Evolutionary conservation across 2,888 invertebrate species (phyloP).

Genomic region (Ecliptopera silaceata): DNA sequence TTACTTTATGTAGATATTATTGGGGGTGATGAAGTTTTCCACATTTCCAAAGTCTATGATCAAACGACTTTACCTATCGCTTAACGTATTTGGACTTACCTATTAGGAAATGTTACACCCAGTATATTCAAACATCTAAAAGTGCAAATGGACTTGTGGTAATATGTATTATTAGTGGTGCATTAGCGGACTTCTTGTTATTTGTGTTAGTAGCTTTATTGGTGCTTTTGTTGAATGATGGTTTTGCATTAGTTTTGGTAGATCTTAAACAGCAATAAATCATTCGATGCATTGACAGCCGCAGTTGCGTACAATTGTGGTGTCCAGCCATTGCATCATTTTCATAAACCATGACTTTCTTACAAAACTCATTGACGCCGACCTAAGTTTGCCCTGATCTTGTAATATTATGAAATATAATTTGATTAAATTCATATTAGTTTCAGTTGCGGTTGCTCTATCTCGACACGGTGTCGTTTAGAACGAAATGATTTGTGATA

Average conservation of each 20-base stretch:
- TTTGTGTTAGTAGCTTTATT: background rate
- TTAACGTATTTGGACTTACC: too few species aligned
- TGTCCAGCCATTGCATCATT: conserved; percentile 33
- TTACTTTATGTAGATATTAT: too few species aligned
- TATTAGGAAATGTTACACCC: too few species aligned
- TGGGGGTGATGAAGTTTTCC: too few species aligned
- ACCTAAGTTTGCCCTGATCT: conserved; percentile 37
- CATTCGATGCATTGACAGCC: conserved; percentile 17
- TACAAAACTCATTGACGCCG: conserved; percentile 45
- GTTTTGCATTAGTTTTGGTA: conserved; percentile 3
- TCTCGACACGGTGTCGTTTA: conserved; percentile 40
- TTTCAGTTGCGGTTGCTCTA: conserved; percentile 46
- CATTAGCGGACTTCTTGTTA: too few species aligned
- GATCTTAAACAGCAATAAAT: conserved; percentile 7
- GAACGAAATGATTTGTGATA: conserved; percentile 36
- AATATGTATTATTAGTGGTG: too few species aligned
- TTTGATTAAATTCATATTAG: conserved; percentile 53
- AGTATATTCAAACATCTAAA: too few species aligned
- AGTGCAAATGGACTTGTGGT: too few species aligned
- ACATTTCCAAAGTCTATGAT: too few species aligned
- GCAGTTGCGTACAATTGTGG: conserved; percentile 23
- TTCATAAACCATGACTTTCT: conserved; percentile 45
- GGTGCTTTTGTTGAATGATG: background rate
- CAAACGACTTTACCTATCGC: too few species aligned
- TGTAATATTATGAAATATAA: conserved; percentile 48